phyloP scores from a whole-genome alignment of 2,888 invertebrate genomes.

The Trachelus stipa region DNA sequence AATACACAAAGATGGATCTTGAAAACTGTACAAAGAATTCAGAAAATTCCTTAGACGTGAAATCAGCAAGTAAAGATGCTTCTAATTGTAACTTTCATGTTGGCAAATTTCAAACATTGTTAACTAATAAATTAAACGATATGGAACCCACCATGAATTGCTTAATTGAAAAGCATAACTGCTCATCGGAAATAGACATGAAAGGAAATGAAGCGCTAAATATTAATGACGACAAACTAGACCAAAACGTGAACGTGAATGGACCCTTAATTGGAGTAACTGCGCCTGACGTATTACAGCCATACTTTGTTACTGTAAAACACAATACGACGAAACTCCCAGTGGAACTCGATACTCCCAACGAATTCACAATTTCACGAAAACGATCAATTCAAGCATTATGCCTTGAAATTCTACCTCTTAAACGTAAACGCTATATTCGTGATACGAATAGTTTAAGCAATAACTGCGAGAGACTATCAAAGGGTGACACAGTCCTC shows the following conservation, averaged over 20 bases:
- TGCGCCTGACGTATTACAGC: not conserved
- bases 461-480: not conserved
- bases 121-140: not conserved
- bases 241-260: not conserved
- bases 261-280: not conserved
- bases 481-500: not conserved
- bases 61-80: not conserved
- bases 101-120: not conserved
- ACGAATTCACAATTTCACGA: not conserved
- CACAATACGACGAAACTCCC: not conserved
- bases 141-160: not conserved
- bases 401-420: slow-evolving; percentile 2
- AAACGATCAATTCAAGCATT: slow-evolving; percentile 8
- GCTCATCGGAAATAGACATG: not conserved
- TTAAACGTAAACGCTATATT: not conserved
- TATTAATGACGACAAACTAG: not conserved
- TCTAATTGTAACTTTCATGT: not conserved
- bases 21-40: not conserved
- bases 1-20: not conserved
- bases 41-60: not conserved
- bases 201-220: not conserved
- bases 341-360: not conserved
- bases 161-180: not conserved
- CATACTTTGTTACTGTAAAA: not conserved
- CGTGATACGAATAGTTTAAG: not conserved